Base-by-base conservation (phyloP, 2,888 invertebrate genomes). In the Melinaea marsaeus region DNA sequence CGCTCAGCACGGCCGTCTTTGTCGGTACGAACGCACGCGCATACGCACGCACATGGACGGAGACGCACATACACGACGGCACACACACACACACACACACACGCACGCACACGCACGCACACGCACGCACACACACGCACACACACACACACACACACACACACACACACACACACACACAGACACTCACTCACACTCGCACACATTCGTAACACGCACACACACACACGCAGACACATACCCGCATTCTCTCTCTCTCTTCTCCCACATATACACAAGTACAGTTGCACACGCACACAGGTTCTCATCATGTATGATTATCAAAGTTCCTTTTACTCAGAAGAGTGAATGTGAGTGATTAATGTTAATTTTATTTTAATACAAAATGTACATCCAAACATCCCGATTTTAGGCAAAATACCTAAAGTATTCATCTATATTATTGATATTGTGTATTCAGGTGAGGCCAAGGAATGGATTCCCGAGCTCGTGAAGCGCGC, bases 1-100 rank as follows among this genome's bases (percentile, higher is more conserved):
- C 99, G 1, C 93, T 99, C 58, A 97, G 98, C 60, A 98, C 98
- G 0, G 97, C 95, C 2, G 94, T 98, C 42, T 95, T 98, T 83
- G 98, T 99, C 0, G 97, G 97, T 72, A 71, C 81, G 84, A 77
- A 13, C 34, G 33, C 42, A 42, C 42, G 9, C 42, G 3, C 22
- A 32, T 7, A 7, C 32, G 7, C 32, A 32, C 32, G 22, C 32
- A 51, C 55, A 7, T 22, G 34, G 47, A 48, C 58, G 11, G 2
- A 58, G 34, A 58, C 6, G 46, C 35, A 46, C 22, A 22, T 4
- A 46, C 7, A 57, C 33, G n/a, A 51, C 37, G 54, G n/a, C n/a
- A n/a, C n/a, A n/a, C n/a, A n/a, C n/a, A n/a, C n/a, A n/a, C n/a
- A n/a, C n/a, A n/a, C 13, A 13, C 47, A 22, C n/a, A 32, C 35